Conservation (phyloP, 2,888 invertebrate genomes). For the Catocala fraxini region DNA sequence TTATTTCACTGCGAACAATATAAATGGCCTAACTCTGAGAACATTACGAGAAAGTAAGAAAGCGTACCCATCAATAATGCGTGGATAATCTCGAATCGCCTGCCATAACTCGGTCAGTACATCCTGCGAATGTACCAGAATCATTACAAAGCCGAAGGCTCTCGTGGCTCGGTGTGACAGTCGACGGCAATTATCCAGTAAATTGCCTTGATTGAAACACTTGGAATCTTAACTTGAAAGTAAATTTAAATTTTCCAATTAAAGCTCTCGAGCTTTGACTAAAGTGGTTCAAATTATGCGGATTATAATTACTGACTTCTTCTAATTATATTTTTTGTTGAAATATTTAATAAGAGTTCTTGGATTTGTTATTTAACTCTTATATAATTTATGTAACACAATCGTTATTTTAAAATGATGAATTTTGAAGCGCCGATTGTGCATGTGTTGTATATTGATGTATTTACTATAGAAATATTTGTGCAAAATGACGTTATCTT, state of each 20-base stretch:
- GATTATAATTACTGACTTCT: constrained; percentile 23
- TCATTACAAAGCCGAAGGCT: constrained; percentile 27
- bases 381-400: too few species aligned
- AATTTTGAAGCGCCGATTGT: too few species aligned
- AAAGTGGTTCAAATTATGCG: constrained; percentile 18
- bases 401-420: too few species aligned
- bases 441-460: too few species aligned
- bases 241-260: constrained; percentile 49
- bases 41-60: too few species aligned
- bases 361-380: too few species aligned
- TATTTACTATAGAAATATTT: too few species aligned
- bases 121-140: constrained; percentile 24
- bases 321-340: constrained; percentile 19
- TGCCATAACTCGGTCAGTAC: constrained; percentile 7
- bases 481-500: too few species aligned
- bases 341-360: too few species aligned
- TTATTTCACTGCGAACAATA: too few species aligned
- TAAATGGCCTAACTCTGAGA: too few species aligned
- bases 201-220: constrained; percentile 51
- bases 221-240: constrained; percentile 30
- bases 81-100: not conserved
- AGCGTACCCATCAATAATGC: not conserved
- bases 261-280: constrained; percentile 29
- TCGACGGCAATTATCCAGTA: constrained; percentile 41
- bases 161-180: constrained; percentile 32